Evolutionary conservation across 2,888 invertebrate genomes (phyloP).

Genomic region (Pogonocherus hispidulus): DNA sequence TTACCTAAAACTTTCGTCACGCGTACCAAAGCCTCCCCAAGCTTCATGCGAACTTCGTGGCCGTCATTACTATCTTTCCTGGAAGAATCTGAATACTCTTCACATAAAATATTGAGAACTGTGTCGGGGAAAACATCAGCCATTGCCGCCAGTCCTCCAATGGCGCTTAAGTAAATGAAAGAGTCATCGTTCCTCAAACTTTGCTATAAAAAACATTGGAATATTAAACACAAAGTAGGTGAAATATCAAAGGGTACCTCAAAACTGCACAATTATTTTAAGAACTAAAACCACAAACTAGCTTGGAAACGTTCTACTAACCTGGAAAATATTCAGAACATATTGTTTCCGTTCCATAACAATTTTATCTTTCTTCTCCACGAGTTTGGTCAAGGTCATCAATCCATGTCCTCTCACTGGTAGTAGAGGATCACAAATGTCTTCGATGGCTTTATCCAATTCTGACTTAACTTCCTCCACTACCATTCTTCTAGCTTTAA

Average conservation of each 20-base stretch:
- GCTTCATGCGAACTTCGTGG: conserved; percentile 78
- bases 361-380: conserved; percentile 76
- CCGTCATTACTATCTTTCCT: conserved; percentile 66
- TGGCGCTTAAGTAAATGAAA: conserved; percentile 84
- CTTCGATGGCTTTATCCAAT: conserved; percentile 76
- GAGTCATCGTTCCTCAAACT: conserved; percentile 84
- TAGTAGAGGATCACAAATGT: conserved; percentile 79
- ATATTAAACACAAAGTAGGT: conserved; percentile 22
- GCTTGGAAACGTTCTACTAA: too few species aligned
- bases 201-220: conserved; percentile 69
- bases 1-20: conserved; percentile 80
- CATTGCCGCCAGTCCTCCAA: conserved; percentile 81
- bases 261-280: too few species aligned
- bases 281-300: too few species aligned
- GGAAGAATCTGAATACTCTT: conserved; percentile 72
- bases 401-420: conserved; percentile 89
- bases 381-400: conserved; percentile 79
- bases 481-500: conserved; percentile 20
- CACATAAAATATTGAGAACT: conserved; percentile 77
- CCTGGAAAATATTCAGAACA: conserved; percentile 81
- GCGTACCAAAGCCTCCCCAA: conserved; percentile 85
- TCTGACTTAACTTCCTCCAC: conserved; percentile 62
- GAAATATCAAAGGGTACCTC: neutral
- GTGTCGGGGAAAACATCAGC: conserved; percentile 77
- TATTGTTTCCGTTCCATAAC: conserved; percentile 76